Conservation (phyloP, 2,113 vertebrate genomes). For the Oryzias melastigma region DNA sequence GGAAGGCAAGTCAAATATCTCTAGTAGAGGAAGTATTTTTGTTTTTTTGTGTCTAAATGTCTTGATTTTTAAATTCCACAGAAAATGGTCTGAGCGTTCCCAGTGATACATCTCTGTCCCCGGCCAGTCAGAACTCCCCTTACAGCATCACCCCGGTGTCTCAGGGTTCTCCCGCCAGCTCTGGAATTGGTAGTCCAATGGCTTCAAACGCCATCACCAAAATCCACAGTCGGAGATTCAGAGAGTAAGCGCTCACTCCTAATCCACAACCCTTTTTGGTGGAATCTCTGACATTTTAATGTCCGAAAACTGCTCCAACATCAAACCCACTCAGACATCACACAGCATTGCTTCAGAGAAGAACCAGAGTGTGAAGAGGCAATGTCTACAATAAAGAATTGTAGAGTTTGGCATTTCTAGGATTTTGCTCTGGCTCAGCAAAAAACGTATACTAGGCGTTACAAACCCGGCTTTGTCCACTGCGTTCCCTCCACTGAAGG, state of each 20-base stretch:
- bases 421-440: conserved; percentile 48
- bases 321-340: conserved; percentile 44
- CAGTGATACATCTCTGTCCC: conserved; percentile 93
- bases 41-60: neutral
- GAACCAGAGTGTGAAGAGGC: conserved; percentile 41
- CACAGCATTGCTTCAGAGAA: conserved; percentile 30
- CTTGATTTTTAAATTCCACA: conserved; percentile 38
- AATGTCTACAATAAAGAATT: conserved; percentile 67
- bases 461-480: conserved; percentile 70
- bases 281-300: conserved; percentile 33
- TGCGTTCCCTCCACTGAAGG: conserved; percentile 41
- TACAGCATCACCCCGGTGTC: conserved; percentile 98
- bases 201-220: conserved; percentile 95
- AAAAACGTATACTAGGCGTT: conserved; percentile 57
- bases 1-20: conserved; percentile 80
- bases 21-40: neutral
- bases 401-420: conserved; percentile 50
- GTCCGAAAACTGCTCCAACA: conserved; percentile 23
- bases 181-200: conserved; percentile 97
- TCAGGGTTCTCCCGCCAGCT: conserved; percentile 94
- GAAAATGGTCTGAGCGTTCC: conserved; percentile 89
- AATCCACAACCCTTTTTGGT: neutral
- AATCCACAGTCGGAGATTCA: conserved; percentile 97
- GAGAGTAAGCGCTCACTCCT: conserved; percentile 85
- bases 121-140: conserved; percentile 96